These are phyloP conservation scores for Indicator maculatus DNA, from an alignment of 2,113 vertebrate species.

Conservation along the genomic window DNA sequence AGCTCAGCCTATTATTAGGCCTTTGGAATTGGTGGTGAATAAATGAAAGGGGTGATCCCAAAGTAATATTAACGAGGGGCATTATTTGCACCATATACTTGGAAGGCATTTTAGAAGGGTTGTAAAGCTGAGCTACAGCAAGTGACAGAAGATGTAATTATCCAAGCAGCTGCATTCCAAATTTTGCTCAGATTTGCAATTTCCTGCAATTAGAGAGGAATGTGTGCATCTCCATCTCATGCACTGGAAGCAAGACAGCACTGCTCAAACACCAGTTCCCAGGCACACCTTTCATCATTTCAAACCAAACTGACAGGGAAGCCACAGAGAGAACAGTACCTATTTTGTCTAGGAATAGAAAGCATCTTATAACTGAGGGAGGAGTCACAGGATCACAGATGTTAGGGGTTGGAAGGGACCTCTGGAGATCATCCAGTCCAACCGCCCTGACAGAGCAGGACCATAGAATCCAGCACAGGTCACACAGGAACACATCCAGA, in stretches of 20 bases:
- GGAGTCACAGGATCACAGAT: not conserved
- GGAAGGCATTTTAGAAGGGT: constrained; percentile 3
- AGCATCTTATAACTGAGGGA: not conserved
- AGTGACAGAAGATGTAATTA: constrained; percentile 59
- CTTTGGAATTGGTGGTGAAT: not conserved
- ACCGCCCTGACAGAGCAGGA: no score
- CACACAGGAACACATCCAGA: no score
- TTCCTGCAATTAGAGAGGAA: constrained; percentile 57
- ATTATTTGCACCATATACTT: constrained; percentile 12
- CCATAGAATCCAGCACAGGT: no score
- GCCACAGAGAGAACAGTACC: not conserved
- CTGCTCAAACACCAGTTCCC: not conserved
- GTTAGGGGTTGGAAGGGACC: no score
- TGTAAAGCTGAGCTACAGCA: constrained; percentile 54
- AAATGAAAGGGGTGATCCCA: not conserved
- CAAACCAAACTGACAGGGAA: not conserved
- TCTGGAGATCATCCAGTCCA: no score
- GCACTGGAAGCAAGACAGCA: constrained; percentile 8
- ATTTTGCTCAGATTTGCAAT: constrained; percentile 49
- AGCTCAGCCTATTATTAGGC: not conserved
- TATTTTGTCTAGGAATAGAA: not conserved
- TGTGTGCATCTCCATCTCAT: not conserved
- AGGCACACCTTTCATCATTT: not conserved
- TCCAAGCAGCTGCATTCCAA: constrained; percentile 59
- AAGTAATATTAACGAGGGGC: not conserved